Percentiles rank a stretch among this genome's conserved stretches.
Conservation (phyloP, 1,140 invertebrate species). For the Euglossa dilemma region DNA sequence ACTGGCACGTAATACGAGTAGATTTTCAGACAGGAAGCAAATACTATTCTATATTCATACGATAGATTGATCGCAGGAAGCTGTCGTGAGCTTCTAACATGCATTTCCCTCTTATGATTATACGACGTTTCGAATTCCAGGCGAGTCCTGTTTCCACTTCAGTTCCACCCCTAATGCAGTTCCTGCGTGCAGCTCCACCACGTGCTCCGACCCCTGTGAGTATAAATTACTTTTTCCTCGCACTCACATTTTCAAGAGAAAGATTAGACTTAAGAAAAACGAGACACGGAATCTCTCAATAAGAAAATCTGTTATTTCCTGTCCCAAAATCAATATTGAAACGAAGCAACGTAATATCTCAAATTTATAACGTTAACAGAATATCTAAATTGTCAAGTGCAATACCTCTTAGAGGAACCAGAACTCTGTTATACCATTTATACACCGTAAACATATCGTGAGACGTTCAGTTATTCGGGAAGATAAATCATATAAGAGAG, state of each 20-base stretch:
- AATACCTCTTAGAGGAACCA: no score
- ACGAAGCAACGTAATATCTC: no score
- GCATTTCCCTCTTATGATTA: conserved; percentile 31
- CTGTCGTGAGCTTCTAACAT: neutral
- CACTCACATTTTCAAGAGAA: no score
- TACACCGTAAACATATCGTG: no score
- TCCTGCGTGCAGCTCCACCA: neutral
- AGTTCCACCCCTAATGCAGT: conserved; percentile 1
- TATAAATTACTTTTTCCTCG: conserved; percentile 3
- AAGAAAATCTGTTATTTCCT: no score
- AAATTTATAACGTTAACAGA: no score
- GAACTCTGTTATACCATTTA: no score
- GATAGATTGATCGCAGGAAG: conserved; percentile 30
- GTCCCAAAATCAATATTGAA: no score
- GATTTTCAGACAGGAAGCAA: neutral
- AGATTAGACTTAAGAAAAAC: neutral
- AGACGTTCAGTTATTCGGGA: no score
- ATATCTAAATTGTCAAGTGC: no score
- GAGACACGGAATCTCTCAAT: no score
- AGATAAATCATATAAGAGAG: no score
- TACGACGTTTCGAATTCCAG: neutral
- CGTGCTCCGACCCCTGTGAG: neutral
- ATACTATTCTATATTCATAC: neutral
- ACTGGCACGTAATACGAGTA: neutral
- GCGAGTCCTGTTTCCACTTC: conserved; percentile 30